Evolutionary conservation across 2,113 vertebrate species (phyloP).

Genomic region (Bufo gargarizans): DNA sequence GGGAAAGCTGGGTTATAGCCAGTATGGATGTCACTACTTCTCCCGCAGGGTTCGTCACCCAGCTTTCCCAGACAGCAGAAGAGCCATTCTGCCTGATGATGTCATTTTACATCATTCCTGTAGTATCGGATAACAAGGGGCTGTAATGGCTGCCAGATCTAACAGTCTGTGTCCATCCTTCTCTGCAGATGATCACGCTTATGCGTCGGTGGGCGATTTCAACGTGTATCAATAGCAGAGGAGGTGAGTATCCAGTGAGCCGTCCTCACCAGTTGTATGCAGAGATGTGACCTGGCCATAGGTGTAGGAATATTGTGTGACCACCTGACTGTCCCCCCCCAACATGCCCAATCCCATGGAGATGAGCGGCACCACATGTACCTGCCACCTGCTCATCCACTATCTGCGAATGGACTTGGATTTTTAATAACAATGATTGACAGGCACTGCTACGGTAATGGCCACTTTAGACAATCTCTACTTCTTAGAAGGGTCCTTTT

Average conservation of each 20-base stretch:
- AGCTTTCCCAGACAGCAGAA: neutral
- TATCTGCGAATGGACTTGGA: too few relatives aligned
- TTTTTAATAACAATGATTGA: too few relatives aligned
- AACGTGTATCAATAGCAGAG: constrained; percentile 68
- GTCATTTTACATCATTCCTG: neutral
- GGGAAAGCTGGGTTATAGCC: neutral
- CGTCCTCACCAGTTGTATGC: too few relatives aligned
- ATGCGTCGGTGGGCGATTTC: constrained; percentile 68
- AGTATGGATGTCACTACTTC: neutral
- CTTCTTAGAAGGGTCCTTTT: too few relatives aligned
- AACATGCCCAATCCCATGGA: too few relatives aligned
- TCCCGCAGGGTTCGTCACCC: neutral
- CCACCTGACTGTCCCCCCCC: too few relatives aligned
- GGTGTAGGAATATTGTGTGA: too few relatives aligned
- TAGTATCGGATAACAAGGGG: neutral
- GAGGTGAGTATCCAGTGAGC: neutral
- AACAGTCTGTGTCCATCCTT: neutral
- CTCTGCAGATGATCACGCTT: constrained; percentile 69
- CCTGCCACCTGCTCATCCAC: too few relatives aligned
- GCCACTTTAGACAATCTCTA: too few relatives aligned
- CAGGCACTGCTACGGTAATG: too few relatives aligned
- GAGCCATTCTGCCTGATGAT: neutral
- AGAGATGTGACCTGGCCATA: too few relatives aligned
- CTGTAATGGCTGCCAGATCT: neutral
- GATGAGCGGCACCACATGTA: too few relatives aligned